These are phyloP conservation scores for Ceriagrion tenellum DNA, from an alignment of 2,888 invertebrate genomes.

Conservation along the genomic window DNA sequence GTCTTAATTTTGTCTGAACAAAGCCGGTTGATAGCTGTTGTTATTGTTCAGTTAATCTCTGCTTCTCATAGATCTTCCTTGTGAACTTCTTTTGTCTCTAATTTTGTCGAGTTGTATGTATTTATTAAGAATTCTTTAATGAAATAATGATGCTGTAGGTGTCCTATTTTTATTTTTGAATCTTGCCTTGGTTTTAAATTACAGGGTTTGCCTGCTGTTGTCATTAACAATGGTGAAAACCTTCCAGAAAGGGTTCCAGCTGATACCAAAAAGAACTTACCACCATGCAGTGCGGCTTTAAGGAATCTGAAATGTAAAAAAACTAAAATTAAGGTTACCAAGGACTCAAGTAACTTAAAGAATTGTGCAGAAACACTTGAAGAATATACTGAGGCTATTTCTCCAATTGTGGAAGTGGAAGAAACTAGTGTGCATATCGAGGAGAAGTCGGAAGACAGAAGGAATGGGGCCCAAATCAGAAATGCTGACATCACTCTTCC, in stretches of 20 bases:
- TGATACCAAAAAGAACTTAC: not conserved
- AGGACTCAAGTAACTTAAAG: not conserved
- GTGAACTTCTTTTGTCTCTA: no score
- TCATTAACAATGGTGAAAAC: constrained; percentile 4
- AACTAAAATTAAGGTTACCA: not conserved
- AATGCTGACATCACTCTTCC: not conserved
- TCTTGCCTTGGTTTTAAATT: not conserved
- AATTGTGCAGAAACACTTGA: not conserved
- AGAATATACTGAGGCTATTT: not conserved
- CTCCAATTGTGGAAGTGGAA: not conserved
- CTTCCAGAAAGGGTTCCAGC: not conserved
- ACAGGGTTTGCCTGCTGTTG: constrained; percentile 36
- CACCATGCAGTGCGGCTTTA: not conserved
- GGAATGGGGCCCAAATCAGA: not conserved
- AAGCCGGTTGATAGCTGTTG: no score
- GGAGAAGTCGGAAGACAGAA: not conserved
- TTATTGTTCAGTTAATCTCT: no score
- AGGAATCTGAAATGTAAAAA: not conserved
- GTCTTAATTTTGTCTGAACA: no score
- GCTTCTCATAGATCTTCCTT: no score
- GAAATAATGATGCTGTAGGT: not conserved
- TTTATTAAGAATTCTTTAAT: no score
- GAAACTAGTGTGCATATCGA: not conserved
- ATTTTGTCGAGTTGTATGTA: no score
- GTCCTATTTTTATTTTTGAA: not conserved